Evolutionary conservation across 2,888 invertebrate species (phyloP), one percentile per base, ranked within the genome.

Genomic region (Cantharis lateralis): DNA sequence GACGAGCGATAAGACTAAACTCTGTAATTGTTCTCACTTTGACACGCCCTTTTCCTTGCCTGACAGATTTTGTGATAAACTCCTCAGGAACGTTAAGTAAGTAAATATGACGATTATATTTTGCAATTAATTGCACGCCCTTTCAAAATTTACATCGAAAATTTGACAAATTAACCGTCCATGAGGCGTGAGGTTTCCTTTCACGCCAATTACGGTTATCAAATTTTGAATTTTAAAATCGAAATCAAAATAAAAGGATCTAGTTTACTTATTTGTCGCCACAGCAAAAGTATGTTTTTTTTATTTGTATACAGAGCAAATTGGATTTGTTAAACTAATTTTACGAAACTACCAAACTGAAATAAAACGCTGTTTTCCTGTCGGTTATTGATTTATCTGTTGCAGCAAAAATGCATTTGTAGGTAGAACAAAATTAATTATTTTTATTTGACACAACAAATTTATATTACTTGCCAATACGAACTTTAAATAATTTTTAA

Each of bases 1-100:
- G 83, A 81, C 81, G 80, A 79, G 79, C 83, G 86, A 86, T 86
- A 86, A 86, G 85, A 85, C 85, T 83, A 84, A 84, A 84, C 83
- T 84, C 82, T 83, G 83, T 85, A 85, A 86, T 86, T 86, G 86
- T 86, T 84, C 85, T 82, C 81, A 72, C 69, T 62, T 73, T 75
- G 79, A 76, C 76, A 78, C 79, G 73, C 79, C 78, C 79, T 72
- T 78, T 74, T 72, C 70, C 74, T 78, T 78, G 73, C 70, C 64
- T 76, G 74, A 75, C 70, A 69, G 71, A 74, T 77, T 75, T 73
- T 68, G 62, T 68, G 75, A 75, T 75, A 75, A 75, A 71, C 71
- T 71, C n/a, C 62, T 15, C 18, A 62, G 62, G 48, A 18, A 72
- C 64, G 28, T 64, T 66, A 66, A 72, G 64, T 66, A 66, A 66